Evolutionary conservation across 2,113 vertebrate species (phyloP), one percentile per base, ranked within the genome.

Genomic region (Psilopogon haemacephalus): DNA sequence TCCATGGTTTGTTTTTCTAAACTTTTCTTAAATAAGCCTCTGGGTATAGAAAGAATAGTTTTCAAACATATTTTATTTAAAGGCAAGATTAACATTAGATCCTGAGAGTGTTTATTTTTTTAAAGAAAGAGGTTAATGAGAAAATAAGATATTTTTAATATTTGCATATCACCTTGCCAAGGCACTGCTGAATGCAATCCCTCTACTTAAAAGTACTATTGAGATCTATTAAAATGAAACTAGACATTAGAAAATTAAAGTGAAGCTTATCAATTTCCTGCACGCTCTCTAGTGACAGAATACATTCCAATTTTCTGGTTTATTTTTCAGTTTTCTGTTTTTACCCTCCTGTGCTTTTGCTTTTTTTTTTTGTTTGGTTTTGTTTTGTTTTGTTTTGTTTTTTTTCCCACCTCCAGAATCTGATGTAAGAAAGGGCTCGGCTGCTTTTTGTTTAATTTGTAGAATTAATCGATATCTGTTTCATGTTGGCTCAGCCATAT

Each of bases 181-280:
- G 35, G 9, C 59, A 93, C 38, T 81, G 55, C 16, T 74, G 91
- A 94, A 89, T 82, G 12, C 81, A 95, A 74, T 55, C 44, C 18
- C 28, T 35, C 60, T 76, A 37, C 69, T 80, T 94, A 55, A 86
- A 80, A 82, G n/a, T 37, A 64, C 95, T 84, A 5, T 16, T 40
- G 86, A 89, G 84, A 76, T 92, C 92, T 92, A 89, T 93, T 90
- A 93, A 96, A 95, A 83, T 80, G 55, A 80, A 94, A 89, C 32
- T 40, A 85, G 74, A 90, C 54, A 63, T 91, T 89, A 89, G 86
- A 85, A 86, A 95, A 89, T 90, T 90, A 87, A 92, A 94, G 15
- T 11, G n/a, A 88, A 72, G 56, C 48, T 78, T 83, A 84, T 88
- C 28, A 79, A 94, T 90, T 83, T 83, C 83, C 70, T 88, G 82